Conservation (phyloP, 1,140 invertebrate genomes). For the Papilio glaucus region DNA sequence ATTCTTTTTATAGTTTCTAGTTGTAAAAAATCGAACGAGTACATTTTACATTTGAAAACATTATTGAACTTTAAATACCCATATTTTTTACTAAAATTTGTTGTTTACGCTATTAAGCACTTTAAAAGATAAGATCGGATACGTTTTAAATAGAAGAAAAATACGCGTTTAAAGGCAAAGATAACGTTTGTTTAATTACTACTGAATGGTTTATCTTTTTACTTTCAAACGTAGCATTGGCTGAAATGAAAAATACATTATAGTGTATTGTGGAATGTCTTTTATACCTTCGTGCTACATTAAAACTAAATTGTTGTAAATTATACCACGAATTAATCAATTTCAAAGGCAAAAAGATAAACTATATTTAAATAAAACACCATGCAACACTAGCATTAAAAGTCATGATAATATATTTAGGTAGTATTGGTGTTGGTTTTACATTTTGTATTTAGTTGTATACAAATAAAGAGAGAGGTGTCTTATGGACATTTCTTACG, state of each 20-base stretch:
- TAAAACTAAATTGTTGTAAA: conserved; percentile 15
- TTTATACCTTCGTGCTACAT: background rate
- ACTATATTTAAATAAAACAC: conserved; percentile 4
- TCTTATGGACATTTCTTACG: too few species aligned
- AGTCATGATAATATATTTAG: too few species aligned
- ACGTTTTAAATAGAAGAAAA: conserved; percentile 10
- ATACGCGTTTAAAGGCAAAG: conserved; percentile 3
- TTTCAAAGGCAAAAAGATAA: conserved; percentile 2
- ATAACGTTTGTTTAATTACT: conserved; percentile 32
- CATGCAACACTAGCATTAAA: background rate
- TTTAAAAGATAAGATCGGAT: conserved; percentile 14
- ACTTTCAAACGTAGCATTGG: background rate
- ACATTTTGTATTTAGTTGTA: too few species aligned
- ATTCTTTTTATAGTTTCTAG: too few species aligned
- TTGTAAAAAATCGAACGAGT: background rate
- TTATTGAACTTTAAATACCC: background rate
- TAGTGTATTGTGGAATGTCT: background rate
- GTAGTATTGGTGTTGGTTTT: too few species aligned
- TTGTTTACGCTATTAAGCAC: conserved; percentile 3
- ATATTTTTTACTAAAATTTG: background rate
- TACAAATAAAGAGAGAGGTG: too few species aligned
- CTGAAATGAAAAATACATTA: conserved; percentile 6
- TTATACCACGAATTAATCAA: background rate
- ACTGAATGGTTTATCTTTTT: conserved; percentile 25
- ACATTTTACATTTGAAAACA: background rate